Evolutionary conservation across 1,140 invertebrate genomes (phyloP), one percentile per base, ranked within the genome.

Genomic region (Diuraphis noxia): DNA sequence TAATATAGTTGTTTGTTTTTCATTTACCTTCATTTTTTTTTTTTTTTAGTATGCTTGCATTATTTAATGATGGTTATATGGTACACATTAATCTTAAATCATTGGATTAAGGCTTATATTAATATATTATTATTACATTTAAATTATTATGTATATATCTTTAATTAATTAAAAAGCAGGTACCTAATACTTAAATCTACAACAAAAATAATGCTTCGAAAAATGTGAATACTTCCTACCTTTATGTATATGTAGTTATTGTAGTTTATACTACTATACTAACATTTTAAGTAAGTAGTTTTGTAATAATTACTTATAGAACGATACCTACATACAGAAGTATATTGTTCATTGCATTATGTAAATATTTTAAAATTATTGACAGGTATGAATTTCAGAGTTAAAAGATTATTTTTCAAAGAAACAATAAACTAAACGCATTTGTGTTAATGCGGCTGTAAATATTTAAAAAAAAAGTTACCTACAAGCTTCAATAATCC

Each of bases 1-100:
- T 36, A 85, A n/a, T 7, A 34, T 52, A 49, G 85, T 86, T 49
- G 84, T 49, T 86, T 86, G 46, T 86, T 86, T 86, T 52, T 86
- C 84, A 86, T 36, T 52, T 86, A 34, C 34, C 46, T 86, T 30
- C n/a, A 4, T 49, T 49, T 52, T 25, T 49, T 85, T 46, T 86
- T 43, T 85, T 85, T 9, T 30, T n/a, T n/a, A n/a, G 34, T 30
- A 30, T 30, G 9, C 36, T 25, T 10, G 25, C 4, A 25, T 23
- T 63, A 63, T n/a, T 72, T 72, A 72, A 72, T 72, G 5, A 8
- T 56, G 52, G 56, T 63, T 7, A 5, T 7, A 40, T 38, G 21
- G 23, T 41, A 82, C 25, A 41, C 2, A 30, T 17, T 82, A 17
- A 38, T 30, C 10, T 40, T 30, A 8, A 41, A 30, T 86, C n/a